Conservation (phyloP, 2,113 vertebrate genomes). For the Chaetodon auriga region DNA sequence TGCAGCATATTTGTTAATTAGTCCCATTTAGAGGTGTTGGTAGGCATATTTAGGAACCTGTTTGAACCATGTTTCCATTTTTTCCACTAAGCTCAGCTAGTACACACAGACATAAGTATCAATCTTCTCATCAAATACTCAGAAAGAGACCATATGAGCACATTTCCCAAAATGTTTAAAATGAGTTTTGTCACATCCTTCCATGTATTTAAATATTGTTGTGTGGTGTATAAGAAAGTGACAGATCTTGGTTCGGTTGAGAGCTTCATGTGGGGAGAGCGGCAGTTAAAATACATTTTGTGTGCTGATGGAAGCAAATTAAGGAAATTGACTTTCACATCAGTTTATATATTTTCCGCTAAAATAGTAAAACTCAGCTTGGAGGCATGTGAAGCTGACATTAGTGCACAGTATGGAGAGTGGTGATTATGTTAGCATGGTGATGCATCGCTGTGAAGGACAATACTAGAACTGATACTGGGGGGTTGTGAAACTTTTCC, state of each 20-base stretch:
- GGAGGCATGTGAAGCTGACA: slow-evolving; percentile 43
- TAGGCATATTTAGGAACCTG: not conserved
- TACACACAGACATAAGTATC: not conserved
- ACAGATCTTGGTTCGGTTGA: not conserved
- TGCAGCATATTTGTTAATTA: not conserved
- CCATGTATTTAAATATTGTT: not conserved
- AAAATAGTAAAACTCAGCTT: slow-evolving; percentile 44
- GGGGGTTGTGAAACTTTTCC: slow-evolving; percentile 51
- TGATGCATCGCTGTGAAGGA: slow-evolving; percentile 50
- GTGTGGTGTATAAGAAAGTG: slow-evolving; percentile 1
- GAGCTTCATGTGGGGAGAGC: not conserved
- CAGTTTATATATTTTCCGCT: slow-evolving; percentile 51
- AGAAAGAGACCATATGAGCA: not conserved
- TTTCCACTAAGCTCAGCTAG: not conserved
- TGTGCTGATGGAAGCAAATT: slow-evolving; percentile 66
- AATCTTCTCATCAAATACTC: not conserved
- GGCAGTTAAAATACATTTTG: slow-evolving; percentile 30
- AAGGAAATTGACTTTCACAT: slow-evolving; percentile 62
- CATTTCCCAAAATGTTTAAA: not conserved
- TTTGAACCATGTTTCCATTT: not conserved
- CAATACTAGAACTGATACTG: slow-evolving; percentile 46
- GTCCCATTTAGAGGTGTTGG: not conserved
- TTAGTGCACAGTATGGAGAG: slow-evolving; percentile 46
- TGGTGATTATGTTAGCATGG: slow-evolving; percentile 49
- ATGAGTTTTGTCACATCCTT: not conserved